Percentiles rank a stretch among this genome's conserved stretches.
Evolutionary conservation across 2,888 invertebrate genomes (phyloP).

Genomic region (Synanthedon andrenaeformis): DNA sequence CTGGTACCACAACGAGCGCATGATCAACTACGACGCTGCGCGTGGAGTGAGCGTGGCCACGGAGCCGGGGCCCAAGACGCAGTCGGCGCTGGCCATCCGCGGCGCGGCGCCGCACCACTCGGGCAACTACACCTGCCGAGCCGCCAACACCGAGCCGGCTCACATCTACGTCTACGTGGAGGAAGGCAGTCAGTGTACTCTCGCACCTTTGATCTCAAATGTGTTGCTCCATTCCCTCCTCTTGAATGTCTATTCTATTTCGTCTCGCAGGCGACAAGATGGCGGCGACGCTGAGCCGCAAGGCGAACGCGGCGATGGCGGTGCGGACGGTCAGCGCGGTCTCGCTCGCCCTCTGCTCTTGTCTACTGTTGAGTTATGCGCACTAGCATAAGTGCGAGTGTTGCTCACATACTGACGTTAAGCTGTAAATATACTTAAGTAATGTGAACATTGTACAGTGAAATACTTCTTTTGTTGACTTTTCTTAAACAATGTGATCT

Average conservation of each 20-base stretch:
- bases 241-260: neutral
- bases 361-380: neutral
- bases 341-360: slow-evolving; percentile 3
- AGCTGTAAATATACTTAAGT: too few species aligned
- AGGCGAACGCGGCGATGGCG: slow-evolving; percentile 40
- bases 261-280: slow-evolving; percentile 84
- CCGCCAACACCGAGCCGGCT: slow-evolving; percentile 90
- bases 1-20: slow-evolving; percentile 94
- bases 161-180: slow-evolving; percentile 92
- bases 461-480: too few species aligned
- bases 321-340: slow-evolving; percentile 6
- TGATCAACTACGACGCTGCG: slow-evolving; percentile 92
- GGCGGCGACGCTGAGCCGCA: slow-evolving; percentile 88
- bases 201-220: neutral
- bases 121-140: slow-evolving; percentile 92
- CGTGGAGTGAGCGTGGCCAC: slow-evolving; percentile 87
- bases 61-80: slow-evolving; percentile 85
- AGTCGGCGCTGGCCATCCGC: slow-evolving; percentile 86
- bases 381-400: too few species aligned
- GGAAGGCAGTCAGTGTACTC: slow-evolving; percentile 75
- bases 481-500: too few species aligned
- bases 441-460: too few species aligned
- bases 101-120: slow-evolving; percentile 87
- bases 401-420: too few species aligned
- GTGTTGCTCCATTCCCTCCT: neutral